Base-by-base conservation (phyloP, 2,797 vertebrate species). In the Tympanoctomys barrerae region DNA sequence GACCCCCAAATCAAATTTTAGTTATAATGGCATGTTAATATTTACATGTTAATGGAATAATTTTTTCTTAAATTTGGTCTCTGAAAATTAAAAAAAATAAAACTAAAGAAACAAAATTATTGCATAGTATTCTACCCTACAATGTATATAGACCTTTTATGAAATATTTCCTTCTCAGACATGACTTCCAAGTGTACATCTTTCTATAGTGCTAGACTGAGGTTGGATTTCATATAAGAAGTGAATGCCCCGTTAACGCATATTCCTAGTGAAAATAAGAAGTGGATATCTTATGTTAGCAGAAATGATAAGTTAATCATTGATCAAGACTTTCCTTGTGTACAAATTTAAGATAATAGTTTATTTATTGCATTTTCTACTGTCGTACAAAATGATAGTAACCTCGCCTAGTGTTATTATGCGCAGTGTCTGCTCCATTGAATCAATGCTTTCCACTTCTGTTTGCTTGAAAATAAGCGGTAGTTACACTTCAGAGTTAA, bases 401-500 rank as follows among this genome's bases (percentile, higher is more conserved):
- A 68, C 75, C 42, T 78, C 62, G 52, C 28, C 31, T 62, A 28
- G 46, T 57, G 49, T 82, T 87, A 11, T 49, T 62, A 42, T 42
- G 77, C 86, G 85, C 26, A 84, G 2, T 87, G 4, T 59, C 77
- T 94, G 2, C 57, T 71, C 42, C 61, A 54, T 24, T 73, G 80
- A 95, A 94, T 16, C 70, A 73, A 7, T 26, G 52, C 14, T 70
- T 9, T 66, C 7, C 10, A 57, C 2, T 75, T 95, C 61, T 28
- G 31, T 12, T 77, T 79, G 46, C 54, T 87, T 71, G 79, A 89
- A 96, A 94, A 71, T 78, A 87, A 78, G n/a, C 39, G 10, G 19
- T 39, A 61, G 46, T 84, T 33, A 28, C 0, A 28, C 12, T 82
- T 95, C 83, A 86, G 54, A 83, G 85, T 95, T 93, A 96, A 96